These are phyloP conservation scores for Chrysaora quinquecirrha DNA, from an alignment of 30 jellyfish, hydroid and myxozoan species.

Conservation along the genomic window DNA sequence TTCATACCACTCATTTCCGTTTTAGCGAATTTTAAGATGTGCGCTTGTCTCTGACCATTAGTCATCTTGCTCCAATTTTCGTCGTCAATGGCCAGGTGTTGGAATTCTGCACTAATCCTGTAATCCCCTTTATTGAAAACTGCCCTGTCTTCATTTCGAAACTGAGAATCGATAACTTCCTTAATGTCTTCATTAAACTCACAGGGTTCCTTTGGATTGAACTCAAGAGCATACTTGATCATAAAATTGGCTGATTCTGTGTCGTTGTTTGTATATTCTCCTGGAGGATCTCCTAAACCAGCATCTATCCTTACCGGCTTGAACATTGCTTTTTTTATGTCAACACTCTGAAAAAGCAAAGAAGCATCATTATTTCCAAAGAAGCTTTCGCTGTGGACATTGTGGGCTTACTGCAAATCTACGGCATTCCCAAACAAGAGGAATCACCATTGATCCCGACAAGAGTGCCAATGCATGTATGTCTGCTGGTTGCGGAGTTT, in stretches of 20 bases:
- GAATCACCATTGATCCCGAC: background rate
- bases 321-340: background rate
- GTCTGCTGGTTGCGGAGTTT: background rate
- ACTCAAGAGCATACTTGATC: background rate
- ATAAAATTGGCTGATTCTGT: conserved; percentile 3
- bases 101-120: background rate
- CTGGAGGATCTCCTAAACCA: conserved; percentile 20
- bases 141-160: background rate
- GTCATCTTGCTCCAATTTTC: background rate
- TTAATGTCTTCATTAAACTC: background rate
- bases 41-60: background rate
- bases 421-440: background rate
- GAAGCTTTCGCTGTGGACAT: background rate
- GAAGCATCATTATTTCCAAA: background rate
- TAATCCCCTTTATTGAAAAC: conserved; percentile 2
- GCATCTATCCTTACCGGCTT: conserved; percentile 24
- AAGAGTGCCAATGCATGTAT: conserved; percentile 2
- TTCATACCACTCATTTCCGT: background rate
- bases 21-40: background rate
- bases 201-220: background rate
- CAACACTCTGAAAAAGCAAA: conserved; percentile 1
- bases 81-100: background rate
- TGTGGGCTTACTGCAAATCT: background rate
- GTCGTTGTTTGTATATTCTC: no score
- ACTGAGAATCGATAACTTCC: conserved; percentile 2